Evolutionary conservation across 1,140 invertebrate genomes (phyloP).

Genomic region (Drosophila athabasca): DNA sequence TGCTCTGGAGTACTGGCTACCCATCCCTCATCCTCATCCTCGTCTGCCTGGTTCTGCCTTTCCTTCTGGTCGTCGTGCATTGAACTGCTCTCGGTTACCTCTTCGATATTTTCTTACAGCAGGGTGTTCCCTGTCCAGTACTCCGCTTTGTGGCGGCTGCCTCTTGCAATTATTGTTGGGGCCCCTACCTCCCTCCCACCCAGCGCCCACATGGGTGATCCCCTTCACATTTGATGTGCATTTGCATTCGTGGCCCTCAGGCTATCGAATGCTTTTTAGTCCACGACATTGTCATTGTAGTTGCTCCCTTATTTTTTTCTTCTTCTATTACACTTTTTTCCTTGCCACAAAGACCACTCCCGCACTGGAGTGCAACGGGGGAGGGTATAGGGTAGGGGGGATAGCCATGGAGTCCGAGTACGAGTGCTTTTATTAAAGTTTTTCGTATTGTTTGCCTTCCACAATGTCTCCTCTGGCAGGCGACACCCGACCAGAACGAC

Average conservation of each 20-base stretch:
- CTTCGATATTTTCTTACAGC: conserved; percentile 56
- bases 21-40: conserved; percentile 4
- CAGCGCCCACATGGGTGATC: not conserved
- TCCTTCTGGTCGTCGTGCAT: conserved; percentile 45
- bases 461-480: conserved; percentile 65
- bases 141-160: conserved; percentile 25
- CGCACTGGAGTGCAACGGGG: conserved; percentile 20
- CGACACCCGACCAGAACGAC: not conserved
- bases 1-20: not conserved
- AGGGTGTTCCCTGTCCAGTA: conserved; percentile 45
- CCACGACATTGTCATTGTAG: conserved; percentile 71
- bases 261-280: conserved; percentile 68
- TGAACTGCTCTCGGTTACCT: conserved; percentile 63
- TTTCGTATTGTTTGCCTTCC: conserved; percentile 68
- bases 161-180: conserved; percentile 62
- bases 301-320: conserved; percentile 45
- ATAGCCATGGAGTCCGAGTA: conserved; percentile 10
- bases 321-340: conserved; percentile 37
- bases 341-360: conserved; percentile 50
- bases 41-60: not conserved
- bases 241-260: conserved; percentile 65
- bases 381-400: not conserved
- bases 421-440: conserved; percentile 73
- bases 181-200: not conserved
- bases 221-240: conserved; percentile 54